Conservation (phyloP, 2,888 invertebrate genomes). For the Unio pictorum region DNA sequence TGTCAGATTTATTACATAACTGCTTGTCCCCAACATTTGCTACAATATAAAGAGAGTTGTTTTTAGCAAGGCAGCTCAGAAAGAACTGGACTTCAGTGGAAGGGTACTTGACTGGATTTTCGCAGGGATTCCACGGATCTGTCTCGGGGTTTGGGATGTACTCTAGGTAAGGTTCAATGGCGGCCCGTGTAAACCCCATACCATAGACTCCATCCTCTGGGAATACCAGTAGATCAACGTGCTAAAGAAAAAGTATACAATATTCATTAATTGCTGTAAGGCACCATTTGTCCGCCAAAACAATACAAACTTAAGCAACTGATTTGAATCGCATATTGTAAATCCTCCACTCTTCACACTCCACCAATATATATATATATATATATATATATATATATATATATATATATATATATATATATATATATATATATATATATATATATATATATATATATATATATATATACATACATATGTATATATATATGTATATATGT, state of each 20-base stretch:
- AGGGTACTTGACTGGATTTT: conserved; percentile 19
- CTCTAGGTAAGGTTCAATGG: conserved; percentile 44
- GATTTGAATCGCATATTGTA: too few relatives aligned
- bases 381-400: background rate
- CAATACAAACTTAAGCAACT: too few relatives aligned
- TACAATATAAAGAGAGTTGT: conserved; percentile 79
- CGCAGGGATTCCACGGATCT: conserved; percentile 71
- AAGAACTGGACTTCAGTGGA: conserved; percentile 32
- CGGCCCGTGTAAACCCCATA: conserved; percentile 40
- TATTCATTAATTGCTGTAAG: background rate
- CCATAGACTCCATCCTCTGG: conserved; percentile 78
- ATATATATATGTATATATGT: too few relatives aligned
- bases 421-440: too few relatives aligned
- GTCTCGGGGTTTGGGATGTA: conserved; percentile 70
- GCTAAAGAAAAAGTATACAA: conserved; percentile 71
- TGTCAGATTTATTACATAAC: conserved; percentile 72
- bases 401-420: too few relatives aligned
- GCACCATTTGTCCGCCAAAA: background rate
- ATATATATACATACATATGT: too few relatives aligned
- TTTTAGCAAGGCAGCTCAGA: conserved; percentile 76
- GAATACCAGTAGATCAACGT: conserved; percentile 84
- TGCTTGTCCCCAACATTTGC: conserved; percentile 81
- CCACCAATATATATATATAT: background rate
- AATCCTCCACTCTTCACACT: too few relatives aligned
- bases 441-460: too few relatives aligned